These are phyloP conservation scores for Drosophila arawakana DNA, from an alignment of 1,140 invertebrate species.

Conservation along the genomic window DNA sequence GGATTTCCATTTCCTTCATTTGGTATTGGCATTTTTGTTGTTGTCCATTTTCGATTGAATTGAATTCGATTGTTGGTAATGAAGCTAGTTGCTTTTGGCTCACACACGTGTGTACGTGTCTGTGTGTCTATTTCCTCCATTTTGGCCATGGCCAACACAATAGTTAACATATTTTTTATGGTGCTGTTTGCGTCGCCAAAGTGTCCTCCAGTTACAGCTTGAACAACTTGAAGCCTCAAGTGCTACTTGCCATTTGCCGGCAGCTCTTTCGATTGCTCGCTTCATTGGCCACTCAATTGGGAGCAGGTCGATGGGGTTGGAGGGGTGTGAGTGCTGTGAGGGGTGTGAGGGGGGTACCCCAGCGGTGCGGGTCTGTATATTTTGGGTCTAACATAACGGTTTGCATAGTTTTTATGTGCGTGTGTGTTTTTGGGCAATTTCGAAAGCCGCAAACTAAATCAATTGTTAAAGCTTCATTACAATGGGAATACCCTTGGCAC, in stretches of 20 bases:
- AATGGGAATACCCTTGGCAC: neutral
- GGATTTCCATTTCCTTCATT: constrained; percentile 49
- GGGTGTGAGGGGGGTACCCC: neutral
- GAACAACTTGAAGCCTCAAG: constrained; percentile 38
- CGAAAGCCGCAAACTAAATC: constrained; percentile 9
- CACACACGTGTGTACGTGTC: neutral
- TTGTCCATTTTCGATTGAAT: constrained; percentile 28
- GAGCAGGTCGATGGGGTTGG: too few species aligned
- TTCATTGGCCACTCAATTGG: constrained; percentile 51
- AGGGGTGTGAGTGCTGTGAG: too few species aligned
- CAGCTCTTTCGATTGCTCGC: constrained; percentile 59
- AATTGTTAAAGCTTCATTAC: constrained; percentile 17
- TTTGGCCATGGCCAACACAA: constrained; percentile 24
- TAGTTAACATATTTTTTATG: constrained; percentile 76
- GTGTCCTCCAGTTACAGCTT: constrained; percentile 48
- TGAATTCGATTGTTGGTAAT: constrained; percentile 68
- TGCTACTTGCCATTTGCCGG: constrained; percentile 23
- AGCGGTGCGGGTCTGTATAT: neutral
- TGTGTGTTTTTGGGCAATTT: constrained; percentile 11
- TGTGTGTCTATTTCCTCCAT: neutral
- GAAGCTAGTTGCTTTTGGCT: constrained; percentile 52
- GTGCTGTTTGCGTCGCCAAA: constrained; percentile 67
- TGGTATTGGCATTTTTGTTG: constrained; percentile 11
- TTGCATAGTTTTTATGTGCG: constrained; percentile 8
- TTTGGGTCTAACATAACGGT: constrained; percentile 4